Conservation (phyloP, 2,113 vertebrate genomes). For the Xenopus tropicalis region DNA sequence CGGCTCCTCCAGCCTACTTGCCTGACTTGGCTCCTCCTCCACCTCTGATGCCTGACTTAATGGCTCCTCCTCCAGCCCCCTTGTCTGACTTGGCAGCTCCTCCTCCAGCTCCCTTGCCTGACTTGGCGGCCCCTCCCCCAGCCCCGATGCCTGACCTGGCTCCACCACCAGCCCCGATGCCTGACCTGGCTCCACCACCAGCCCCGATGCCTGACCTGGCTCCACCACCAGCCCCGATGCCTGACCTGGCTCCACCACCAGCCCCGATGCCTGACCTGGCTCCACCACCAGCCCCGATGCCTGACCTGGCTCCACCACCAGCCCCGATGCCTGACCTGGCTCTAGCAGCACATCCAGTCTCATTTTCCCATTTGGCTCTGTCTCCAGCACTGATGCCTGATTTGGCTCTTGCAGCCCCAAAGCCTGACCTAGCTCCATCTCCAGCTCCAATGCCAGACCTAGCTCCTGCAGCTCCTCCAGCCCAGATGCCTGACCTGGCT, state of each 20-base stretch:
- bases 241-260: neutral
- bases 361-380: no score
- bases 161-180: neutral
- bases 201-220: no score
- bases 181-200: no score
- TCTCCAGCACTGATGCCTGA: no score
- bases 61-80: neutral
- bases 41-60: neutral
- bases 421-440: no score
- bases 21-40: neutral
- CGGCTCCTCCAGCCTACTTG: neutral
- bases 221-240: no score
- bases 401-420: no score
- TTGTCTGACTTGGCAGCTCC: slow-evolving; percentile 18
- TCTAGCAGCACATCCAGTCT: no score
- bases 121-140: neutral
- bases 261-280: neutral
- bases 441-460: no score
- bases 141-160: neutral
- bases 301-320: neutral
- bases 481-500: no score
- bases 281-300: neutral
- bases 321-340: neutral
- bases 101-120: neutral
- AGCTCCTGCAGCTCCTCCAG: no score